These are phyloP conservation scores for Actinia tenebrosa DNA, from an alignment of 64 coral and sea anemone genomes.

Conservation along the genomic window DNA sequence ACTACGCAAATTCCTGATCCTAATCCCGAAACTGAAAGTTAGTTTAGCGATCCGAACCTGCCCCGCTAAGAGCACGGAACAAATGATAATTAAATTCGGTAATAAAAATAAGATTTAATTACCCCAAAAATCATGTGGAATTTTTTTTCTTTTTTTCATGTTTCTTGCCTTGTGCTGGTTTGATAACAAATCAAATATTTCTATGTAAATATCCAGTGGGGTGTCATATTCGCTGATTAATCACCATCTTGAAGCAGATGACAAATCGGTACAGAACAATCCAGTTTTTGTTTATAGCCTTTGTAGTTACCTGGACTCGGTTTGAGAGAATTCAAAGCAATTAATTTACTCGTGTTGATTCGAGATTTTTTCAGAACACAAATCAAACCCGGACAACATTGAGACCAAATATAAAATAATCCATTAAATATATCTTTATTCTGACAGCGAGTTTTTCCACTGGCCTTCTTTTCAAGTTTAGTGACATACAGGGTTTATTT, in stretches of 20 bases:
- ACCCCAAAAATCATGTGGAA: not conserved
- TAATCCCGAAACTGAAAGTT: not conserved
- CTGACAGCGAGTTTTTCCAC: not conserved
- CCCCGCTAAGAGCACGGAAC: too few species aligned
- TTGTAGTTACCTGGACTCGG: not conserved
- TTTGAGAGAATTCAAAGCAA: not conserved
- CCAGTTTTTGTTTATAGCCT: slow-evolving; percentile 77
- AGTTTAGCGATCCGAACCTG: too few species aligned
- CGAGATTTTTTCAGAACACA: not conserved
- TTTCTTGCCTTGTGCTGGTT: not conserved
- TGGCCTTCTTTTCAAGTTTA: not conserved
- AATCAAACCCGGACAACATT: not conserved
- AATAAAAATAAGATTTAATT: not conserved
- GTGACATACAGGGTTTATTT: not conserved
- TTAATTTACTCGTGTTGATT: slow-evolving; percentile 15
- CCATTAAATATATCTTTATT: not conserved
- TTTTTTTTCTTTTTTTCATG: not conserved
- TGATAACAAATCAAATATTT: slow-evolving; percentile 9
- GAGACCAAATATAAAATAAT: not conserved
- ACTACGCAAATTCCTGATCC: too few species aligned
- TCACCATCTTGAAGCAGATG: slow-evolving; percentile 79
- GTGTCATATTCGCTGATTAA: slow-evolving; percentile 80
- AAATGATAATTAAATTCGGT: not conserved
- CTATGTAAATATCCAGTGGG: slow-evolving; percentile 69
- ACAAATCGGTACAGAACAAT: slow-evolving; percentile 85